A percentile compares a stretch with the other conserved stretches of the same genome.
These are phyloP conservation scores for Trichonephila clavipes DNA, from an alignment of 1,140 invertebrate species.

Conservation along the genomic window DNA sequence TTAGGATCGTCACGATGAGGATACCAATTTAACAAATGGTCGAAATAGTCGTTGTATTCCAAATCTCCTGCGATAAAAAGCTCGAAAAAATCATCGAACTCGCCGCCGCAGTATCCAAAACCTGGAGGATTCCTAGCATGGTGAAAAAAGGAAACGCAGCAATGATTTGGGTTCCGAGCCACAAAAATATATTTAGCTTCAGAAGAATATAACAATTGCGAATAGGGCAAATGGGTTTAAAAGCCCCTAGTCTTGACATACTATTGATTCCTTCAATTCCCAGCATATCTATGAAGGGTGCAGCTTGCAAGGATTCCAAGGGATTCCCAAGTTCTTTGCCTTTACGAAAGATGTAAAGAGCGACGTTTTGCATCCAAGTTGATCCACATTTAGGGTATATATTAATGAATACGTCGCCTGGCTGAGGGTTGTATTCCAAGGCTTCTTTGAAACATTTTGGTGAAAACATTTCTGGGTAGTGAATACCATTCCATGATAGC, in stretches of 20 bases:
- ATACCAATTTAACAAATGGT: constrained; percentile 80
- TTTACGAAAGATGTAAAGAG: constrained; percentile 54
- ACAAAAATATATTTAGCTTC: constrained; percentile 86
- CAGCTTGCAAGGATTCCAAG: neutral
- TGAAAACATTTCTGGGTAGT: too few relatives aligned
- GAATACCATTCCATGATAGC: too few relatives aligned
- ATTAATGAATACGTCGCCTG: constrained; percentile 54
- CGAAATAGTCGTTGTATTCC: constrained; percentile 81
- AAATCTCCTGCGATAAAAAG: constrained; percentile 79
- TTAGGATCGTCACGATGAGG: constrained; percentile 12
- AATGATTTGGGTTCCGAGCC: constrained; percentile 91
- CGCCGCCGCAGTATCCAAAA: constrained; percentile 73
- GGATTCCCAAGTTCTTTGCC: constrained; percentile 29
- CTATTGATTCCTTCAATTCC: constrained; percentile 39
- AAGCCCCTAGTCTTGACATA: constrained; percentile 18
- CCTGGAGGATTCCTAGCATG: constrained; percentile 85
- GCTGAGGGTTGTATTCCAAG: too few relatives aligned
- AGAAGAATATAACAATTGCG: constrained; percentile 83
- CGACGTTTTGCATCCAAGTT: constrained; percentile 81
- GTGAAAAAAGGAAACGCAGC: constrained; percentile 91
- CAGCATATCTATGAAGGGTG: constrained; percentile 47
- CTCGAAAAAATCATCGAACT: constrained; percentile 80
- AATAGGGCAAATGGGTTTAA: constrained; percentile 89
- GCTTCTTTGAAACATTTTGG: too few relatives aligned
- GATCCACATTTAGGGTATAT: constrained; percentile 78